A percentile compares a stretch with the other conserved stretches of the same genome.
Conservation (phyloP, 2,797 vertebrate species). For the Corythornis leucogaster region DNA sequence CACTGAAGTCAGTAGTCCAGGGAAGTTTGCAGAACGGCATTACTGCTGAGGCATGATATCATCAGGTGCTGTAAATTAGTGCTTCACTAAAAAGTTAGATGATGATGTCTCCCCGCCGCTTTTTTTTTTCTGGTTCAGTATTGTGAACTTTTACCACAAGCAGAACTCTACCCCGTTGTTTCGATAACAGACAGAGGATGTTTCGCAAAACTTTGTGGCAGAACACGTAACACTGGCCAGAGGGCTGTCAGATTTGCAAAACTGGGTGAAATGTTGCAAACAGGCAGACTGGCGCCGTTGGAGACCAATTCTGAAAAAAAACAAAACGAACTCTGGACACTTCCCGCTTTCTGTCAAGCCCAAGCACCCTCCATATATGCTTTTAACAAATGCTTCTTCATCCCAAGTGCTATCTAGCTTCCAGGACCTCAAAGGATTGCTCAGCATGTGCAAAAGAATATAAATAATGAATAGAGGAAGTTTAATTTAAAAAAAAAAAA, state of each 20-base stretch:
- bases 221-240: slow-evolving; percentile 65
- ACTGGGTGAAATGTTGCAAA: slow-evolving; percentile 74
- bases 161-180: slow-evolving; percentile 58
- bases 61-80: neutral
- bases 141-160: slow-evolving; percentile 70
- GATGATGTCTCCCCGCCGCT: neutral
- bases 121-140: neutral
- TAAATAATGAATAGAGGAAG: slow-evolving; percentile 1
- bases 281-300: slow-evolving; percentile 61
- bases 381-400: neutral
- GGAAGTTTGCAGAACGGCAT: neutral
- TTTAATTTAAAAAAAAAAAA: neutral
- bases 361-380: slow-evolving; percentile 10
- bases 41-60: neutral
- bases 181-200: slow-evolving; percentile 62
- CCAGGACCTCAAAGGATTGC: neutral
- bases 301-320: slow-evolving; percentile 51
- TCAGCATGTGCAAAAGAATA: neutral
- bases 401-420: neutral
- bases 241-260: slow-evolving; percentile 74
- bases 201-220: slow-evolving; percentile 71
- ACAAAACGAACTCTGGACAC: neutral
- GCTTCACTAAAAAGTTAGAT: neutral
- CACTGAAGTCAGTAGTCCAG: neutral
- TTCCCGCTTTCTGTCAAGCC: slow-evolving; percentile 23